Evolutionary conservation across 1,140 invertebrate species (phyloP), one percentile per base, ranked within the genome.

Genomic region (Rhynchophorus ferrugineus): DNA sequence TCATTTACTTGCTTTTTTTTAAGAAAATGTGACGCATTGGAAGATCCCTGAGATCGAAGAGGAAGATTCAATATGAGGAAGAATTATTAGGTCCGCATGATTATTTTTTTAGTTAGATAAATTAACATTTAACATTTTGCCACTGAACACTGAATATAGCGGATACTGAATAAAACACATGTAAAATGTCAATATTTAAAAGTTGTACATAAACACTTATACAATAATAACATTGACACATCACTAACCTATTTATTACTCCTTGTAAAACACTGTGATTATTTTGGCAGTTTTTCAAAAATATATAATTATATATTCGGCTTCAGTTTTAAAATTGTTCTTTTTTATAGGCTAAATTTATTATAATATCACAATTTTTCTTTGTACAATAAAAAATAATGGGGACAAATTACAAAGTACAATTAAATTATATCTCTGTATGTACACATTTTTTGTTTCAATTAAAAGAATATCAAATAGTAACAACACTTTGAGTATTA

Each of bases 311-410:
- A 42, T 39, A 46, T 41, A 47, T 54, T 54, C 52, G 52, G 52
- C 52, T 37, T 54, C 29, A 34, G 33, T 44, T 18, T 22, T 16
- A 47, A 45, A 44, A 42, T 48, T 36, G 44, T 39, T n/a, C 45
- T 21, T 20, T 39, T 43, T 38, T 47, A 49, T 24, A 18, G 18
- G 48, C 51, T 55, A 49, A 49, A 52, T 47, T 33, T 53, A 49
- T 49, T 17, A 24, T 49, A 53, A 55, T 55, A 55, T 55, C 53
- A 55, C 53, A 55, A 55, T 55, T 46, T 55, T 55, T 38, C 34
- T 55, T 49, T 49, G 53, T 55, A 49, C 53, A 55, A 54, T 49
- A 45, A 49, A 54, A 54, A 48, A 48, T 38, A 24, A 19, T 51
- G 44, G 38, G 49, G 49, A 51, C 49, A 51, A 51, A 34, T 20